A percentile compares a stretch with the other conserved stretches of the same genome.
phyloP scores from a whole-genome alignment of 2,888 invertebrate species.

The Drosophila paranaensis region DNA sequence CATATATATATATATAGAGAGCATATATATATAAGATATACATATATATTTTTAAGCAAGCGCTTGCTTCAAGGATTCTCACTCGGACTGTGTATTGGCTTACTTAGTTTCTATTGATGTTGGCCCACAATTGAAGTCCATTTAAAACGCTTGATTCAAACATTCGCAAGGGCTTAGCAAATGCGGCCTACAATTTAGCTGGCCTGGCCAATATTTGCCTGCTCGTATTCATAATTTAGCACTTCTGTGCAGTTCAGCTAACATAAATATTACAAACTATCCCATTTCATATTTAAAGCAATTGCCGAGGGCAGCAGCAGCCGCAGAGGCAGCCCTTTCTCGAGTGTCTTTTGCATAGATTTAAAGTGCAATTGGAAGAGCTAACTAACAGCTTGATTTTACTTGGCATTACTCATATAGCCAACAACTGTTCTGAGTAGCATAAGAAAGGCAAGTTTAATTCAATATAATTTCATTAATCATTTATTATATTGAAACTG shows the following conservation, averaged over 20 bases:
- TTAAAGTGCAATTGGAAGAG: background rate
- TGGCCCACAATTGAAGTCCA: constrained; percentile 40
- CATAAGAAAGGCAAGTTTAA: too few relatives aligned
- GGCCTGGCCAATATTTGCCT: background rate
- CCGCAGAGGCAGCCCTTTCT: background rate
- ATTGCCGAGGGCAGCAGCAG: background rate
- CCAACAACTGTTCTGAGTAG: background rate
- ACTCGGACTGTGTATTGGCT: constrained; percentile 7
- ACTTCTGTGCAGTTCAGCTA: background rate
- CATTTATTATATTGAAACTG: too few relatives aligned
- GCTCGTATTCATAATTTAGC: background rate
- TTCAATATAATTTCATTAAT: too few relatives aligned
- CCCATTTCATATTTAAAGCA: background rate
- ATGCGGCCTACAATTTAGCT: background rate
- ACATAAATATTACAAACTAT: background rate
- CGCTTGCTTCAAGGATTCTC: constrained; percentile 27
- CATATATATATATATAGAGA: background rate
- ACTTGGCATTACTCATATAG: background rate
- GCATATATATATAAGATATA: constrained; percentile 5
- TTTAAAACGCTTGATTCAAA: constrained; percentile 28
- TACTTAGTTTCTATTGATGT: constrained; percentile 22
- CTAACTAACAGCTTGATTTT: background rate
- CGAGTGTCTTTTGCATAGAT: background rate
- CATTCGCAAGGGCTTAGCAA: background rate
- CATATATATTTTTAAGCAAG: constrained; percentile 41